Base-by-base conservation (phyloP, 1,140 invertebrate species). In the Drosophila sp. region DNA sequence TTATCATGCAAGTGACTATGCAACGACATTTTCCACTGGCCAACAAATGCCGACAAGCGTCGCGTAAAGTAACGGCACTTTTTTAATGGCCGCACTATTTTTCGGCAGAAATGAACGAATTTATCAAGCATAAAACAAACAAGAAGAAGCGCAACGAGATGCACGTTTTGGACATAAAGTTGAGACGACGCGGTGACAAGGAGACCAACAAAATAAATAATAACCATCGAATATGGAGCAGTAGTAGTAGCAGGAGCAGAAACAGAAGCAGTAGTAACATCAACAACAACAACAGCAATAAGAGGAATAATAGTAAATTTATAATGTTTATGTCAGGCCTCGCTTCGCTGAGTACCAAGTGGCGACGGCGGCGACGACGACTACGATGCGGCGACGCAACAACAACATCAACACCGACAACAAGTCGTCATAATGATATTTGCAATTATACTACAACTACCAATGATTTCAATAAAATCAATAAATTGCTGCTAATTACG, bases 401-500 rank as follows among this genome's bases (percentile, higher is more conserved):
- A 66, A 60, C 38, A 62, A 41, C 50, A 63, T 35, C 62, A 77
- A 56, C 38, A 60, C 27, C 64, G 66, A 60, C 60, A 63, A 60
- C 54, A 17, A 41, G 40, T 63, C 70, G 62, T 38, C 40, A 76
- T 76, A 79, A 80, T 87, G 80, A 87, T 87, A 87, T 89, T 89
- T 89, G 74, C 77, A 89, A 89, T 84, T 89, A 84, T 86, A 70
- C 33, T 78, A 78, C 66, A 50, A 76, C 80, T 79, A 84, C 65
- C 70, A 80, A 79, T 89, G 84, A 89, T 80, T 89, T 89, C 76
- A 91, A 89, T 89, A 91, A 89, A 87, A 80, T 91, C 89, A 90
- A 90, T 90, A 91, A 91, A 91, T 81, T 91, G 76, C 70, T 80
- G 77, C 80, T 90, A 91, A 89, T 90, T 84, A 90, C 89, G 72